A percentile compares a stretch with the other conserved stretches of the same genome.
Conservation (phyloP, 1,140 invertebrate species). For the Drosophila nikananu region DNA sequence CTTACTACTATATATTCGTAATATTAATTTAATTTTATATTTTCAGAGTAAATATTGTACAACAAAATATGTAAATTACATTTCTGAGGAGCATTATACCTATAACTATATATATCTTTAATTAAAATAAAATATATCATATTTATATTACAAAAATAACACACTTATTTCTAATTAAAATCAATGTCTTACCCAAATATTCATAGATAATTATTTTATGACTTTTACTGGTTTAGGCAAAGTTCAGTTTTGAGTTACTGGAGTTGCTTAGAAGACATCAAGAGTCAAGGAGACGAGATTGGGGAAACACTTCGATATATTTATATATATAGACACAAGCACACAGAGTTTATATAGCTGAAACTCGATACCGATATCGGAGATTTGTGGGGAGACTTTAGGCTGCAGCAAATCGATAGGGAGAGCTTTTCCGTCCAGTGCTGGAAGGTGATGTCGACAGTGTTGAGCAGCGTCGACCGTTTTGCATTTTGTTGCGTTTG, state of each 20-base stretch:
- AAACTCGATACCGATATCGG: background rate
- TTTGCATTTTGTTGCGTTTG: conserved; percentile 80
- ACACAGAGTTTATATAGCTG: conserved; percentile 20
- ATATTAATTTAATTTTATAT: no score
- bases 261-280: conserved; percentile 42
- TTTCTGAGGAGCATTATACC: no score
- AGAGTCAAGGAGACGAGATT: conserved; percentile 29
- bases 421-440: conserved; percentile 54
- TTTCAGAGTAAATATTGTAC: no score
- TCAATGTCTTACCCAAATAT: conserved; percentile 80
- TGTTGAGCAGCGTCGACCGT: conserved; percentile 65
- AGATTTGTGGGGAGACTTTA: conserved; percentile 50
- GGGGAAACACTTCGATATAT: conserved; percentile 30
- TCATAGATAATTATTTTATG: conserved; percentile 78
- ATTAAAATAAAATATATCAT: background rate
- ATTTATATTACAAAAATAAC: background rate
- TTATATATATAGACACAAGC: conserved; percentile 6
- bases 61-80: no score
- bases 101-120: no score
- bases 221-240: conserved; percentile 50
- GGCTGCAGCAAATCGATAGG: conserved; percentile 27
- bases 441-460: conserved; percentile 56
- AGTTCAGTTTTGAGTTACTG: conserved; percentile 35
- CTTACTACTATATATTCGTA: background rate
- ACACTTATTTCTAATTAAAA: background rate